Conservation (phyloP, 2,888 invertebrate species). For the Caenorhabditis zanzibari region DNA sequence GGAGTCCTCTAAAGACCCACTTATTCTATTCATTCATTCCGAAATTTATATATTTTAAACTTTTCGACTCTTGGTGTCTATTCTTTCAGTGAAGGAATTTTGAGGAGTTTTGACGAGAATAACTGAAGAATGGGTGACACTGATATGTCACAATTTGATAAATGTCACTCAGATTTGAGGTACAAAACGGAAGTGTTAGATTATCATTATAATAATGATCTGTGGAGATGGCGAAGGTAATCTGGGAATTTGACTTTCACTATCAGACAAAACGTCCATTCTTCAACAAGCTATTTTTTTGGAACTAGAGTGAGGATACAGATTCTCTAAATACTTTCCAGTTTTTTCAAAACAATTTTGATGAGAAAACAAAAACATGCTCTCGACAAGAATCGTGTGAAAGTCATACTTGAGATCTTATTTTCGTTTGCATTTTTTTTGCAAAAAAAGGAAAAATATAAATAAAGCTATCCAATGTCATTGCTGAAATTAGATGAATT, state of each 20-base stretch:
- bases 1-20: conserved; percentile 56
- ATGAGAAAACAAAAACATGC: conserved; percentile 7
- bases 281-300: too few species aligned
- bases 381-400: conserved; percentile 20
- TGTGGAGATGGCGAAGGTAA: too few species aligned
- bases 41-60: conserved; percentile 58
- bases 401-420: conserved; percentile 26
- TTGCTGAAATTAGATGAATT: not conserved
- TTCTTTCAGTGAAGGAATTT: conserved; percentile 17
- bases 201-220: not conserved
- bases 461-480: not conserved
- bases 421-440: conserved; percentile 12
- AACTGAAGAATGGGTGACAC: conserved; percentile 9
- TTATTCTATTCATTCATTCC: conserved; percentile 58
- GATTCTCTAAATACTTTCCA: not conserved
- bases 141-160: conserved; percentile 9
- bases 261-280: not conserved
- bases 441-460: conserved; percentile 3
- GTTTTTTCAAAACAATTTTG: not conserved
- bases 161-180: conserved; percentile 32
- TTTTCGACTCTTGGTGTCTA: conserved; percentile 41
- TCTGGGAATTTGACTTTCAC: too few species aligned
- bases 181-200: conserved; percentile 6
- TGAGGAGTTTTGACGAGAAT: conserved; percentile 34
- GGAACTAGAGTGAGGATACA: too few species aligned